phyloP scores from a whole-genome alignment of 92 coral and sea anemone genomes.

The Porites lobata region DNA sequence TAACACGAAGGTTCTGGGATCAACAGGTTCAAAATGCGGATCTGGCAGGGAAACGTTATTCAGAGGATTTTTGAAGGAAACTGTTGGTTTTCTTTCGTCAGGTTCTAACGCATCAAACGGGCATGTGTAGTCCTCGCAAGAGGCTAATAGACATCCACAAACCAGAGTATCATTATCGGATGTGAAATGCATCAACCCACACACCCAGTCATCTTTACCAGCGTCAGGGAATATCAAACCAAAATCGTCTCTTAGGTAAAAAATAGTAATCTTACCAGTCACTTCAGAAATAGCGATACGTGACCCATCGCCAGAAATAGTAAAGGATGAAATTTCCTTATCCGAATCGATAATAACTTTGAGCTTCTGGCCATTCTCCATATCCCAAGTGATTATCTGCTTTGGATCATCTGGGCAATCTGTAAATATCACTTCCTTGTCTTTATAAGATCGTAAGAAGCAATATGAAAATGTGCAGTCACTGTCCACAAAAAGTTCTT shows the following conservation, averaged over 20 bases:
- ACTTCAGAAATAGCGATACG: background rate
- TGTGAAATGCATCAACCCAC: conserved; percentile 6
- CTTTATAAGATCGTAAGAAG: no score
- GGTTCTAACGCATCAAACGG: no score
- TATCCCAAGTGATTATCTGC: background rate
- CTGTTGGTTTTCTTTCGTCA: background rate
- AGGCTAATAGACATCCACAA: background rate
- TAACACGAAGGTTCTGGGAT: background rate
- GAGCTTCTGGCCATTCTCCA: background rate
- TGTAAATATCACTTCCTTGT: no score
- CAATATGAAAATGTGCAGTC: background rate
- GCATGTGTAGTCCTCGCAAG: no score
- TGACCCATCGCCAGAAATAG: background rate
- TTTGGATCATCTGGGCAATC: background rate
- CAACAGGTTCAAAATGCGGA: background rate
- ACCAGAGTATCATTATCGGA: background rate
- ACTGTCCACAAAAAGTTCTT: background rate
- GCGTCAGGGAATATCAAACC: no score
- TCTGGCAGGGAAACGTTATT: background rate
- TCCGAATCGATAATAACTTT: no score
- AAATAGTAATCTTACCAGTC: background rate
- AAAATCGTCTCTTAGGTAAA: background rate
- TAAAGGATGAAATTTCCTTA: background rate
- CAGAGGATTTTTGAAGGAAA: background rate
- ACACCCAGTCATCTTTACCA: background rate